Conservation (phyloP, 1,140 invertebrate species). For the Linepithema humile region DNA sequence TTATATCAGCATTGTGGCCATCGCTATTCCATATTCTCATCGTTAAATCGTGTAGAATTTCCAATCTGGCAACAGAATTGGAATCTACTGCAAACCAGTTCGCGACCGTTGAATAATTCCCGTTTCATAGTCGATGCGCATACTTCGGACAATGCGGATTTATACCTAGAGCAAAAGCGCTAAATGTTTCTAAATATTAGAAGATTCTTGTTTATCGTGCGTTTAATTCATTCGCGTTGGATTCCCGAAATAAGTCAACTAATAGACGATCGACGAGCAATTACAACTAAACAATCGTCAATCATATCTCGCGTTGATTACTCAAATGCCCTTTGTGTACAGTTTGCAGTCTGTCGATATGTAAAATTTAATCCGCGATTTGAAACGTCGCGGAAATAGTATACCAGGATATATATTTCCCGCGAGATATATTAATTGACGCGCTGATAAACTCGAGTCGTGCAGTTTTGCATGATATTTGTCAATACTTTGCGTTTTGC, state of each 20-base stretch:
- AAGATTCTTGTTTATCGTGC: neutral
- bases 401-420: neutral
- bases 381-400: neutral
- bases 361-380: conserved; percentile 1
- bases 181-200: neutral
- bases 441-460: neutral
- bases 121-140: neutral
- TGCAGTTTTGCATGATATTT: neutral
- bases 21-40: conserved; percentile 35
- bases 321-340: neutral
- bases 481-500: neutral
- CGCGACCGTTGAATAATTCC: conserved; percentile 29
- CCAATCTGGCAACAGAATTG: conserved; percentile 28
- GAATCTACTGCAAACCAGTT: neutral
- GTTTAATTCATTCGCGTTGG: neutral
- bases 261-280: neutral
- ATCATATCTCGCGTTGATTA: neutral
- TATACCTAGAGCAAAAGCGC: neutral
- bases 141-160: neutral
- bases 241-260: neutral
- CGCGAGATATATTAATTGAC: conserved; percentile 15
- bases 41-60: conserved; percentile 38
- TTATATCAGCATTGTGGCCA: conserved; percentile 11
- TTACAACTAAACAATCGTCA: neutral
- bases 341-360: conserved; percentile 16